Evolutionary conservation across 2,888 invertebrate genomes (phyloP), one percentile per base, ranked within the genome.

Genomic region (Andrena flavipes): DNA sequence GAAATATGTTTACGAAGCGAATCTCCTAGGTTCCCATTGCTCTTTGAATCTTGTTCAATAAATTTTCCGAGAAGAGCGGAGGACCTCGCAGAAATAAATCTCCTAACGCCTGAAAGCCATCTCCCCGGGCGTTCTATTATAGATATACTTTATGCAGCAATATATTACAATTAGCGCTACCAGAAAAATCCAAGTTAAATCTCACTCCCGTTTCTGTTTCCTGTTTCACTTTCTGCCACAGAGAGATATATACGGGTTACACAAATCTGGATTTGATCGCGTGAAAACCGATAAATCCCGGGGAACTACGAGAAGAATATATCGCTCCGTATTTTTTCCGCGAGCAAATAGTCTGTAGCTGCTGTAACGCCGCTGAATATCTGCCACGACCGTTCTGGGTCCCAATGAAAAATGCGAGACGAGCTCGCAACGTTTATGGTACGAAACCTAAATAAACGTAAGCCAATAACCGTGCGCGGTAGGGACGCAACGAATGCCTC

Each of bases 21-120:
- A 81, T 80, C 82, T 81, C 62, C 75, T 82, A 81, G 81, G 62
- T 82, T 70, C 82, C 69, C 70, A 48, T 67, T 82, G 81, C 75
- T 69, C 81, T 70, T 82, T 82, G 70, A 70, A 81, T 75, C 81
- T 70, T 30, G 81, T 65, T 75, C 81, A 68, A 82, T 82, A 82
- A 81, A 82, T 82, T 82, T 81, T 70, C 75, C 65, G 23, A 67
- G 80, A 72, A 75, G 70, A 81, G 69, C 82, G 35, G 56, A 23
- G 51, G 68, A 16, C 35, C 49, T 35, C 30, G 62, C 54, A 26
- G 56, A 76, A 82, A 82, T 82, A 81, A 82, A 81, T 82, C 82
- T 56, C 67, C 33, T 33, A 71, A 62, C 67, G 65, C 56, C 54
- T 71, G 82, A 80, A 80, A 70, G 69, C 74, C 51, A 26, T 75